These are phyloP conservation scores for Acrocephalus arundinaceus DNA, from an alignment of 2,113 vertebrate genomes.

Conservation along the genomic window DNA sequence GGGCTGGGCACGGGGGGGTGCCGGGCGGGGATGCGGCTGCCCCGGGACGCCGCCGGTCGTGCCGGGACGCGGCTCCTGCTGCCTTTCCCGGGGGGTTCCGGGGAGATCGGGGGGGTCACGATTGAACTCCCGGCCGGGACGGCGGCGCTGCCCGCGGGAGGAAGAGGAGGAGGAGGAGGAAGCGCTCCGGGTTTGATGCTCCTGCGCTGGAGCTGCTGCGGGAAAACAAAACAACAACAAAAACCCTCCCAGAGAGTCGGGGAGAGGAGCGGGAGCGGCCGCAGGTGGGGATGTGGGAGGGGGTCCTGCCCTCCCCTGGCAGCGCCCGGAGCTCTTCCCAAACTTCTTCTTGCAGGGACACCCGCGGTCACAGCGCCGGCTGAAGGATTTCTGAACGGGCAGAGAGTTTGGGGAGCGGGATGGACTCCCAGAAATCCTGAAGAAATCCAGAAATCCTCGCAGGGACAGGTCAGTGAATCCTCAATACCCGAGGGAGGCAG, in stretches of 20 bases:
- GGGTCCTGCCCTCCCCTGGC: background rate
- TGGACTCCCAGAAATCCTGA: background rate
- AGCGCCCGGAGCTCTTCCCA: rapidly evolving
- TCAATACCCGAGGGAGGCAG: rapidly evolving
- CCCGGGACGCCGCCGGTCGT: background rate
- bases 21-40: too few relatives aligned
- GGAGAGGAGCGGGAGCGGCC: rapidly evolving
- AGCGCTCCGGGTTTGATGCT: background rate
- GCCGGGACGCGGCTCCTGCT: background rate
- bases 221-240: background rate
- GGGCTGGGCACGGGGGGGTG: background rate
- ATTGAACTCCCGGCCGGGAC: background rate
- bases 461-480: background rate
- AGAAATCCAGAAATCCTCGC: too few relatives aligned
- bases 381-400: rapidly evolving
- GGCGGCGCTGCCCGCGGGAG: background rate
- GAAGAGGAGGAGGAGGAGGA: background rate
- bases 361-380: rapidly evolving
- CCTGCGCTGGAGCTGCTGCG: background rate
- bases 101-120: rapidly evolving
- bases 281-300: background rate
- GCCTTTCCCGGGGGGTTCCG: background rate
- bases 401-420: background rate
- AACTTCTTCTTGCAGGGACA: background rate
- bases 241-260: background rate